phyloP scores from a whole-genome alignment of 2,797 vertebrate species.

The Austrolebias charrua region DNA sequence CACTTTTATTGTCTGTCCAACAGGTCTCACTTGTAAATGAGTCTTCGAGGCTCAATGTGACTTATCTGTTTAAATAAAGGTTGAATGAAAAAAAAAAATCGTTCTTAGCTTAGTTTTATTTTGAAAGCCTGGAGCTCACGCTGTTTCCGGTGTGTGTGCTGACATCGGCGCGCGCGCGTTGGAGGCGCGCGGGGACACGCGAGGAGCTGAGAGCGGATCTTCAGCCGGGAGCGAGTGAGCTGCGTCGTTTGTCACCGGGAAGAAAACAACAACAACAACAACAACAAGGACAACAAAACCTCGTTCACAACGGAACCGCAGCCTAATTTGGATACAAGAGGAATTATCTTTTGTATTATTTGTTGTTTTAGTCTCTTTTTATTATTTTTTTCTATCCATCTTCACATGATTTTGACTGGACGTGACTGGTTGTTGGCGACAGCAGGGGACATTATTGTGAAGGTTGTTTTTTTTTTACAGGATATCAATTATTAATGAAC shows the following conservation, averaged over 20 bases:
- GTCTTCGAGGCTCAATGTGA: too few species aligned
- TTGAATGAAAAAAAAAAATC: neutral
- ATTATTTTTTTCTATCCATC: constrained; percentile 2
- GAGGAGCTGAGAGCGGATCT: constrained; percentile 34
- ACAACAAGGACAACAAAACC: neutral
- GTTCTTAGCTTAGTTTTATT: constrained; percentile 38
- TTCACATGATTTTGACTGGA: constrained; percentile 33
- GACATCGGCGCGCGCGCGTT: constrained; percentile 2
- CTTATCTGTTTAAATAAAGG: too few species aligned
- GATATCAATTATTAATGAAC: constrained; percentile 26
- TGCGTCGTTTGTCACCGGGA: constrained; percentile 38
- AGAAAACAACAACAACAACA: neutral
- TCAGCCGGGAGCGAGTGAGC: constrained; percentile 59
- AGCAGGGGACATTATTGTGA: constrained; percentile 45
- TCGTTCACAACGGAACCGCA: constrained; percentile 14
- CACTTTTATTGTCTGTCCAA: too few species aligned
- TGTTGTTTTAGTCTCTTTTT: constrained; percentile 1
- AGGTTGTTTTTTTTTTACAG: constrained; percentile 6
- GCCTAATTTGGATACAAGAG: constrained; percentile 29
- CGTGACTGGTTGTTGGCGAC: constrained; percentile 25
- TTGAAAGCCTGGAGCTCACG: constrained; percentile 33
- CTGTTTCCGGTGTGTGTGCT: neutral
- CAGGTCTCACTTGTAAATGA: too few species aligned
- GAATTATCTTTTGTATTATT: constrained; percentile 26
- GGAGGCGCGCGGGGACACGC: constrained; percentile 51